Evolutionary conservation across 37 sponge, comb jelly and placozoan species (phyloP).

Genomic region (Diacarnus erythraeanus): DNA sequence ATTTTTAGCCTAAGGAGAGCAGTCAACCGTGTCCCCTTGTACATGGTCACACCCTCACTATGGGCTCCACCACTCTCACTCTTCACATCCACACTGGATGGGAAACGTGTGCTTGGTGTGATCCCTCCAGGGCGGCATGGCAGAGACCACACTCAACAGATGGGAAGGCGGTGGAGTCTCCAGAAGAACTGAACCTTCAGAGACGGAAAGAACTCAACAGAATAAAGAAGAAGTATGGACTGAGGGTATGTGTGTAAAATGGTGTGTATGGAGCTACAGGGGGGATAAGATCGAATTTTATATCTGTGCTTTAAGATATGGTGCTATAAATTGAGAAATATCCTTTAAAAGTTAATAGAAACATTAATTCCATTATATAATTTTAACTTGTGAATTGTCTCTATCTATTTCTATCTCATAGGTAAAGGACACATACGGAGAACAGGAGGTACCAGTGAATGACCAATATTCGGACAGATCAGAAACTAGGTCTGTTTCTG

Average conservation of each 20-base stretch:
- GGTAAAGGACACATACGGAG: constrained; percentile 49
- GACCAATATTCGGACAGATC: constrained; percentile 48
- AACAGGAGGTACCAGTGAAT: constrained; percentile 1
- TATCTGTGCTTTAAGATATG: too few relatives aligned
- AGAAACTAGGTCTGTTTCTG: constrained; percentile 48
- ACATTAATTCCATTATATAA: too few relatives aligned
- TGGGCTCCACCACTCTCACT: constrained; percentile 67
- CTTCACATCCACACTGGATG: constrained; percentile 81
- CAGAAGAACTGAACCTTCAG: constrained; percentile 26
- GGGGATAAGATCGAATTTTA: too few relatives aligned
- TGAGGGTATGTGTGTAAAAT: constrained; percentile 28
- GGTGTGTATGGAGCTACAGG: background rate
- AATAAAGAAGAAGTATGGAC: constrained; percentile 73
- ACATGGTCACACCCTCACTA: constrained; percentile 63
- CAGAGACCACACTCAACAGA: constrained; percentile 2
- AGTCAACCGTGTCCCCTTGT: constrained; percentile 55
- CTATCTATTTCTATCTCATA: background rate
- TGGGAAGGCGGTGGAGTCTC: background rate
- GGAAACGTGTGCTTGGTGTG: constrained; percentile 77
- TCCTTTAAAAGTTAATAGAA: too few relatives aligned
- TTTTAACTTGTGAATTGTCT: too few relatives aligned
- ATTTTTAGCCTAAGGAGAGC: constrained; percentile 47
- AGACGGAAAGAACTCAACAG: constrained; percentile 57
- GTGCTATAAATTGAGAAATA: too few relatives aligned
- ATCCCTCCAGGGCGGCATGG: constrained; percentile 15